A percentile compares a stretch with the other conserved stretches of the same genome.
These are phyloP conservation scores for Plagiodera versicolora DNA, from an alignment of 2,888 invertebrate genomes.

Conservation along the genomic window DNA sequence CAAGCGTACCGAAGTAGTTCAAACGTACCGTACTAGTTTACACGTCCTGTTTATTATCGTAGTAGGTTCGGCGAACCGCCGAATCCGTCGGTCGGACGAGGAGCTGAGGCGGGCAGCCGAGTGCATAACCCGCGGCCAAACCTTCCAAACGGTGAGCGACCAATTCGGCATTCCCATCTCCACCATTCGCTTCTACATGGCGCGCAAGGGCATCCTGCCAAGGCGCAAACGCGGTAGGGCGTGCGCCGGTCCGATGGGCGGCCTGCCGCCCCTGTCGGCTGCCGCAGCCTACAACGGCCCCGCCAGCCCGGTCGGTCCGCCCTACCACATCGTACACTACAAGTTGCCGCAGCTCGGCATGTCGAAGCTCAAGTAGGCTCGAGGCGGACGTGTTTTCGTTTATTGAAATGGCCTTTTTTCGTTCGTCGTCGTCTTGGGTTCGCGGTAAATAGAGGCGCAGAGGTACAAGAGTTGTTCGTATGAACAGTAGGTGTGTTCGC, in stretches of 20 bases:
- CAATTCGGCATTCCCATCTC: slow-evolving; percentile 87
- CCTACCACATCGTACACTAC: slow-evolving; percentile 76
- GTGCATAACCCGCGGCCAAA: slow-evolving; percentile 83
- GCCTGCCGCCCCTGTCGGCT: slow-evolving; percentile 35
- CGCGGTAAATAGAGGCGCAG: too few relatives aligned
- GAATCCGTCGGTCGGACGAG: slow-evolving; percentile 75
- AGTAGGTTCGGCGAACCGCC: slow-evolving; percentile 48
- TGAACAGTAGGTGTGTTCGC: neutral
- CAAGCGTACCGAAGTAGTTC: neutral
- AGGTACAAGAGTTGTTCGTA: neutral
- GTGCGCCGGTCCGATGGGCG: slow-evolving; percentile 57
- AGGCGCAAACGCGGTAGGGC: slow-evolving; percentile 74
- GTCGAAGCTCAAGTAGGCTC: slow-evolving; percentile 55
- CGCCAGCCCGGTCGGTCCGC: slow-evolving; percentile 70
- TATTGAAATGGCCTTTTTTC: too few relatives aligned
- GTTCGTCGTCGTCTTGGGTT: neutral
- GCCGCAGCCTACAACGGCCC: slow-evolving; percentile 53
- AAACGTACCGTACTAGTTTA: neutral
- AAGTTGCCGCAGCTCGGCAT: slow-evolving; percentile 69
- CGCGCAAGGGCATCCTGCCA: slow-evolving; percentile 80
- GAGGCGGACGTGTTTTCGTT: neutral
- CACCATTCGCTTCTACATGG: slow-evolving; percentile 87
- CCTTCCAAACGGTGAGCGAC: slow-evolving; percentile 85
- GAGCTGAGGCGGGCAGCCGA: slow-evolving; percentile 80
- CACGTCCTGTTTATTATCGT: too few relatives aligned